Percentiles rank a stretch among this genome's conserved stretches.
These are phyloP conservation scores for Lanistes nyassanus DNA, from an alignment of 1,140 invertebrate genomes.

Conservation along the genomic window DNA sequence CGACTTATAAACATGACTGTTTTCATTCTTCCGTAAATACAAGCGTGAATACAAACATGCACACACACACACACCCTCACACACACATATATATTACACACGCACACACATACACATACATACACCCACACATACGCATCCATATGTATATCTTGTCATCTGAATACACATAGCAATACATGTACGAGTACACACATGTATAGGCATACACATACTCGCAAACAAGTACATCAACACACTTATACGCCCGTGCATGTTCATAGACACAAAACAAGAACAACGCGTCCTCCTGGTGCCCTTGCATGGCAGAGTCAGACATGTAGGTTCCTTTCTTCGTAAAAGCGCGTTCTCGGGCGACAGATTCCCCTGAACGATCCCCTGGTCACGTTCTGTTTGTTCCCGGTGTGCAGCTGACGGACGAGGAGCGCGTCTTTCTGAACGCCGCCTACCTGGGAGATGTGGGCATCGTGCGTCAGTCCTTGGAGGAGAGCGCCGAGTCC, in stretches of 20 bases:
- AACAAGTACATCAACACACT: neutral
- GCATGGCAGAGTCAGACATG: too few species aligned
- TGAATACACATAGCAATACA: neutral
- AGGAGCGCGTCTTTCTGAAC: conserved; percentile 66
- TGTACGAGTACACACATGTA: neutral
- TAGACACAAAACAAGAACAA: too few species aligned
- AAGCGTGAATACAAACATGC: neutral
- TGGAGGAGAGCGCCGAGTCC: conserved; percentile 55
- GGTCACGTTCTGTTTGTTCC: too few species aligned
- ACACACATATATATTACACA: conserved; percentile 4
- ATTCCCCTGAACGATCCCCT: too few species aligned
- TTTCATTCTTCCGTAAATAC: neutral
- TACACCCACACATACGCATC: neutral
- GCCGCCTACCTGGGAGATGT: conserved; percentile 65
- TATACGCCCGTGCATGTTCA: too few species aligned
- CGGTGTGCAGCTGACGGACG: conserved; percentile 62
- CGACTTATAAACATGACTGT: too few species aligned
- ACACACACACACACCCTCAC: conserved; percentile 7
- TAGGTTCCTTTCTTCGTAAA: too few species aligned
- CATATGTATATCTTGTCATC: neutral
- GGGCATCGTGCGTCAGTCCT: conserved; percentile 57
- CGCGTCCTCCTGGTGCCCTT: too few species aligned
- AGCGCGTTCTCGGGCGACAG: too few species aligned
- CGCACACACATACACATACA: neutral
- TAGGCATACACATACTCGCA: neutral